Evolutionary conservation across 2,797 vertebrate genomes (phyloP).

Genomic region (Dermochelys coriacea): DNA sequence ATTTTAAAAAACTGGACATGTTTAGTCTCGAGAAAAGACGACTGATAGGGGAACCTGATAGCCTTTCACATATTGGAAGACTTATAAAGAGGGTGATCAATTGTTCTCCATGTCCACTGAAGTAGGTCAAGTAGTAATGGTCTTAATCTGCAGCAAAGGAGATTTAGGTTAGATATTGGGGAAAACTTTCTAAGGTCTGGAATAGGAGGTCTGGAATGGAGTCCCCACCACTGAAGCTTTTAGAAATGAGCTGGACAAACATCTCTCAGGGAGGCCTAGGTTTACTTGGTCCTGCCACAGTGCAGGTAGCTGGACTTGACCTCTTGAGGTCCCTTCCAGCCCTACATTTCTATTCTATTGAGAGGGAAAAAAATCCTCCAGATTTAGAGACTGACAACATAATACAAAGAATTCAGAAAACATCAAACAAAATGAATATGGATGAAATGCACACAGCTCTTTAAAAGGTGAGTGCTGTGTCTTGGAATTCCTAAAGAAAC

Average conservation of each 20-base stretch:
- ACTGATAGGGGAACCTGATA: background rate
- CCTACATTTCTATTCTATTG: background rate
- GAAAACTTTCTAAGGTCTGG: background rate
- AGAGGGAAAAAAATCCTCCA: background rate
- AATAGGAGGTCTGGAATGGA: background rate
- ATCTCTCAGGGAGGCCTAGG: background rate
- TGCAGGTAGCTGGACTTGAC: background rate
- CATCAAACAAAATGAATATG: rapidly evolving
- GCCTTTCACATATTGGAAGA: background rate
- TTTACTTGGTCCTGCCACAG: background rate
- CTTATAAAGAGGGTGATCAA: background rate
- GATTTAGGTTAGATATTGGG: background rate
- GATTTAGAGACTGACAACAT: background rate
- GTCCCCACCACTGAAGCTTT: background rate
- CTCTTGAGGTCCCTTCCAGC: background rate
- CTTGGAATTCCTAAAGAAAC: background rate
- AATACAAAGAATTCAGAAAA: background rate
- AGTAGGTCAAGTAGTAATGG: background rate
- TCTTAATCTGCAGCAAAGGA: background rate
- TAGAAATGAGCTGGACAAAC: background rate
- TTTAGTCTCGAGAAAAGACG: background rate
- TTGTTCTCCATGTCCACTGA: background rate
- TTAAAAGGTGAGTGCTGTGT: rapidly evolving
- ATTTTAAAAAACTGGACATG: background rate
- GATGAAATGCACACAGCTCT: background rate